A percentile compares a stretch with the other conserved stretches of the same genome.
These are phyloP conservation scores for Microtus agrestis DNA, from an alignment of 2,797 vertebrate genomes.

Conservation along the genomic window DNA sequence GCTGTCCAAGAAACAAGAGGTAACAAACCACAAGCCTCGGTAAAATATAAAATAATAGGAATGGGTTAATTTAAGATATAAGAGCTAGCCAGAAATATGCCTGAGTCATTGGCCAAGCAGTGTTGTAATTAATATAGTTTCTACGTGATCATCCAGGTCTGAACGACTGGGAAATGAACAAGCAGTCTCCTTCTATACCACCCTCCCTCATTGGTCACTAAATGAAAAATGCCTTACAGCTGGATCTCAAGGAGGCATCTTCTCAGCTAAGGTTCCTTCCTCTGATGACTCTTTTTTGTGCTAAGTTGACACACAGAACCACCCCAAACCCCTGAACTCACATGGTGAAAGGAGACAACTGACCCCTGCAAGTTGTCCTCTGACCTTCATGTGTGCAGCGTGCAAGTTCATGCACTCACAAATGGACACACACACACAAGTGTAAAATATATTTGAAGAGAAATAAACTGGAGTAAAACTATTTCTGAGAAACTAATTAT, in stretches of 20 bases:
- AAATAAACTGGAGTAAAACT: not conserved
- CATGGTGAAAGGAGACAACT: not conserved
- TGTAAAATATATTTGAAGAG: not conserved
- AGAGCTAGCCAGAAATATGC: no score
- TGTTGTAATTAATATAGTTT: no score
- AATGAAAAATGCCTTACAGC: not conserved
- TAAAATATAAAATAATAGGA: no score
- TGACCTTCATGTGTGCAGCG: no score
- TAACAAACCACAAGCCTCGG: no score
- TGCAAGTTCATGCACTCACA: not conserved
- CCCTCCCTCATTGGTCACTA: not conserved
- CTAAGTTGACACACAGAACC: not conserved
- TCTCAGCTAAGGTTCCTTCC: not conserved
- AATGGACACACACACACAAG: not conserved
- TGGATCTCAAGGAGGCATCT: not conserved
- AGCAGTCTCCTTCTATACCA: not conserved
- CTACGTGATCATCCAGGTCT: no score
- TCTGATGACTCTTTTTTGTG: not conserved
- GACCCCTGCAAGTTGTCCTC: not conserved
- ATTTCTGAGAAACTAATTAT: not conserved
- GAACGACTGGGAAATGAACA: no score
- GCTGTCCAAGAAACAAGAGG: no score
- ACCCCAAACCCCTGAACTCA: not conserved
- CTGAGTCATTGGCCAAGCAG: no score
- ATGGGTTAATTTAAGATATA: no score